phyloP scores from a whole-genome alignment of 2,797 vertebrate species.

The Enteromius fasciolatus region DNA sequence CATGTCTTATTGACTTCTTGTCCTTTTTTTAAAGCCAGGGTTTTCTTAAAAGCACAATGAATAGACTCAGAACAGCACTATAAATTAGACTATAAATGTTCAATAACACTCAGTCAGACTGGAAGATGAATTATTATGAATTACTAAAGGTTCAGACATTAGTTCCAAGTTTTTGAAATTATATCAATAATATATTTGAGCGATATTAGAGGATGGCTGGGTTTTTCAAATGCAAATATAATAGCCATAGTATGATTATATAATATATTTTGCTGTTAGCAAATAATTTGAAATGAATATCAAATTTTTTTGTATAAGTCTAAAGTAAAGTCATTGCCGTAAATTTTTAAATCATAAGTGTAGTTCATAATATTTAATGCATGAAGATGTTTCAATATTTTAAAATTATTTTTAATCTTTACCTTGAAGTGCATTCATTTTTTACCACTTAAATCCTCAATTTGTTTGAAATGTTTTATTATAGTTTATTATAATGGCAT shows the following conservation, averaged over 20 bases:
- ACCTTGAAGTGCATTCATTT: background rate
- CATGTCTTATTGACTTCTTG: background rate
- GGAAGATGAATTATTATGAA: background rate
- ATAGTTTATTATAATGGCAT: background rate
- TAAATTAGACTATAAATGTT: background rate
- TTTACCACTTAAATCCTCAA: background rate
- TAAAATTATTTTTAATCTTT: background rate
- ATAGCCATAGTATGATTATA: background rate
- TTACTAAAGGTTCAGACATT: background rate
- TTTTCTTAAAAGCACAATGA: conserved; percentile 4
- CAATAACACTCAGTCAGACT: background rate
- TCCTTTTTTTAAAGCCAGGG: background rate
- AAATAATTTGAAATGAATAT: background rate
- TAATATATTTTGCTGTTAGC: background rate
- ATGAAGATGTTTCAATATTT: background rate
- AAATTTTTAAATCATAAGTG: background rate
- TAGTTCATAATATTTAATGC: background rate
- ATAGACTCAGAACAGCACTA: background rate
- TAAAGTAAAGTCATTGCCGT: background rate
- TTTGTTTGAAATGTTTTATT: background rate
- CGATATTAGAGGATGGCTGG: background rate
- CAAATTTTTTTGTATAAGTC: background rate
- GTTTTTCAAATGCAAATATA: background rate
- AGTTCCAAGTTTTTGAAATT: background rate
- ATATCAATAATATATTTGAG: background rate